These are phyloP conservation scores for Criorhina ranunculi DNA, from an alignment of 2,888 invertebrate genomes.

Conservation along the genomic window DNA sequence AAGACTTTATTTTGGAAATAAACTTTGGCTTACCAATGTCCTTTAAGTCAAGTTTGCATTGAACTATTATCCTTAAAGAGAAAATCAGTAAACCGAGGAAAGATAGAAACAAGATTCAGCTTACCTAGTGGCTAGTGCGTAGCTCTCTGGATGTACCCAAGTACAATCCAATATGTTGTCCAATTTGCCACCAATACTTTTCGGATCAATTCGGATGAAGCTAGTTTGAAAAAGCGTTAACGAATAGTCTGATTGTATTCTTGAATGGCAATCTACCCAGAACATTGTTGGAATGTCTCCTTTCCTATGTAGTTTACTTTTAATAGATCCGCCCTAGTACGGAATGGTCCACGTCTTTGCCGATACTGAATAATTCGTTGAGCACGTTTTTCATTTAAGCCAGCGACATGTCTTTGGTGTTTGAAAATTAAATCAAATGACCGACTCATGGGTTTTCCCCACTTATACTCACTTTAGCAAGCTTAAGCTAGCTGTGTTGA, in stretches of 20 bases:
- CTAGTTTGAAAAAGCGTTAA: conserved; percentile 69
- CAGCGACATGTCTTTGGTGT: conserved; percentile 90
- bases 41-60: conserved; percentile 81
- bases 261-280: conserved; percentile 87
- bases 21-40: conserved; percentile 84
- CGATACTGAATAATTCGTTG: conserved; percentile 91
- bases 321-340: conserved; percentile 89
- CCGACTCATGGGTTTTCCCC: neutral
- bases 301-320: conserved; percentile 92
- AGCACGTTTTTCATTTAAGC: conserved; percentile 91
- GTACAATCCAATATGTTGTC: conserved; percentile 89
- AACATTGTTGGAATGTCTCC: conserved; percentile 94
- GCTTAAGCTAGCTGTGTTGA: conserved; percentile 93
- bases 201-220: conserved; percentile 84
- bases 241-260: neutral
- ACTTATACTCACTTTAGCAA: conserved; percentile 88
- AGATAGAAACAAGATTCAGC: conserved; percentile 10
- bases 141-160: conserved; percentile 97
- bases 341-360: conserved; percentile 89
- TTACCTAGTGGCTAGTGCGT: conserved; percentile 88
- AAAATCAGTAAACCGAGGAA: neutral
- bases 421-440: neutral
- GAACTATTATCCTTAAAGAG: conserved; percentile 25
- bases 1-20: conserved; percentile 82
- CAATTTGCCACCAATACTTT: conserved; percentile 82